These are phyloP conservation scores for Drosophila cyrtoloma DNA, from an alignment of 2,888 invertebrate genomes.

Conservation along the genomic window DNA sequence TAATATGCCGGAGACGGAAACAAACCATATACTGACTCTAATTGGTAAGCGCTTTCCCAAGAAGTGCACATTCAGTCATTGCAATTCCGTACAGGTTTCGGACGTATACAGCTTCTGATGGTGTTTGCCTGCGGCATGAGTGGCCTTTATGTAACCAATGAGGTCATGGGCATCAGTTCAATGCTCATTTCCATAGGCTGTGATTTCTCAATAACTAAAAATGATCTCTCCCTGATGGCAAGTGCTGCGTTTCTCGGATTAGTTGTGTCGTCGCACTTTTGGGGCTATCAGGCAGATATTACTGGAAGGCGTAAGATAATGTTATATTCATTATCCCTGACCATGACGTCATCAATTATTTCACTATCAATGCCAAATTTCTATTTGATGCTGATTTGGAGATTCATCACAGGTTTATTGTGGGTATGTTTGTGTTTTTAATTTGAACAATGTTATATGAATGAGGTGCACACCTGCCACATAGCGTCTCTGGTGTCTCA, in stretches of 20 bases:
- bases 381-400: constrained; percentile 21
- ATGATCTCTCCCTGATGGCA: background rate
- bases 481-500: constrained; percentile 32
- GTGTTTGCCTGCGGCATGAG: constrained; percentile 4
- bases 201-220: constrained; percentile 11
- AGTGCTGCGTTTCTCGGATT: constrained; percentile 33
- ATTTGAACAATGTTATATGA: background rate
- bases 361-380: constrained; percentile 40
- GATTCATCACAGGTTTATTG: constrained; percentile 37
- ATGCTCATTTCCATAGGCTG: constrained; percentile 7
- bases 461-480: background rate
- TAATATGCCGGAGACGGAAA: constrained; percentile 8
- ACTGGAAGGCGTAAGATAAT: constrained; percentile 31
- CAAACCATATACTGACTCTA: constrained; percentile 21
- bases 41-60: constrained; percentile 25
- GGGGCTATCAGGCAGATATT: constrained; percentile 38
- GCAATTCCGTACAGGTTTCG: constrained; percentile 29
- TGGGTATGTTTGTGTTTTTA: constrained; percentile 21
- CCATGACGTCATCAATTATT: background rate
- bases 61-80: too few relatives aligned
- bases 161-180: constrained; percentile 22
- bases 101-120: constrained; percentile 21
- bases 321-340: constrained; percentile 10
- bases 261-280: constrained; percentile 26
- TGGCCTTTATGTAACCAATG: constrained; percentile 8